Base-by-base conservation (phyloP, 2,888 invertebrate genomes). In the Abrostola tripartita region DNA sequence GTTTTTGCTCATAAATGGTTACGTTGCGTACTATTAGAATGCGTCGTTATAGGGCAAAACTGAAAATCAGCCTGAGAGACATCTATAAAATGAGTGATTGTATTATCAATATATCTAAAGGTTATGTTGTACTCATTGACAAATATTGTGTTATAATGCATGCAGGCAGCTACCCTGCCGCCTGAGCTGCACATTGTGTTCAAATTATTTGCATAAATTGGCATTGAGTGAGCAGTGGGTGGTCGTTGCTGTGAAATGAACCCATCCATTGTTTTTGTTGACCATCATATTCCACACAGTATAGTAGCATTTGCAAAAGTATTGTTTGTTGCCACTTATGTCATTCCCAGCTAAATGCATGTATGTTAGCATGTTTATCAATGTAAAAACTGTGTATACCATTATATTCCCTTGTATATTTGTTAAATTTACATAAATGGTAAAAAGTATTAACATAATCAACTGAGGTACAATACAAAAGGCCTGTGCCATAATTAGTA, bases 171-270 rank as follows among this genome's bases (percentile, higher is more conserved):
- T 81, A 81, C 78, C 70, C 70, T 63, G 71, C 65, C 54, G 68
- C 53, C 44, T 61, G 65, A 55, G 54, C 64, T 72, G 76, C 71
- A 79, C 72, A 85, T 81, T 88, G 82, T 84, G 71, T 84, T 72
- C 65, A 76, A 78, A 82, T 73, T 79, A 86, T 85, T 86, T 83
- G 81, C 86, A 86, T 88, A 85, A 74, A 79, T 82, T 85, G 83
- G 77, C 85, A 85, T 83, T 83, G 81, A 81, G 62, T 76, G 65
- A 64, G 63, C 37, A 41, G 80, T 84, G 80, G 84, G 81, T 84
- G 81, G 79, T 56, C 44, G 5, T 37, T 9, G 11, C 52, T 66
- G 55, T 62, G 65, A 68, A 57, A 67, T 55, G 56, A 61, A 60
- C 24, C 57, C 53, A 38, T 61, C 77, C 69, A 84, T 73, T 80